Base-by-base conservation (phyloP, 2,113 vertebrate genomes). In the Poeciliopsis retropinna region DNA sequence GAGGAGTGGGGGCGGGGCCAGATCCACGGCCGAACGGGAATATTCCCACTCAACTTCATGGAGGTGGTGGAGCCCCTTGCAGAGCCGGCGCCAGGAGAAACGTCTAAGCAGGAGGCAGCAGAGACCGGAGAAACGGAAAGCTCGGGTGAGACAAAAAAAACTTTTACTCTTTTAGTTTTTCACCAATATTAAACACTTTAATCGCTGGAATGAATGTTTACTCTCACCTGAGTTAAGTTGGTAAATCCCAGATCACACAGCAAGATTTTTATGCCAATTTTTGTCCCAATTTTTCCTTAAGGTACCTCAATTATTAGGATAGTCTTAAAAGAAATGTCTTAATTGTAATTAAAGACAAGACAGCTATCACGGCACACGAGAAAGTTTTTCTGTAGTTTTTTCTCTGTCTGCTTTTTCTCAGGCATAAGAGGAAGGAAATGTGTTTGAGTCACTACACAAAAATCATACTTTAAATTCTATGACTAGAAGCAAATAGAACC, bases 1-100 rank as follows among this genome's bases (percentile, higher is more conserved):
- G 93, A 95, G 29, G 95, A 97, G 47, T 98, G 97, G 97, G 97
- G 92, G 70, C 94, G 94, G 90, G 97, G 97, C 90, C 95, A 95
- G 65, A 93, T 97, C 72, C 92, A 89, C 87, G 95, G 94, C 54
- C 85, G 68, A 0, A 84, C 80, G 12, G 97, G 97, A 57, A 94
- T 96, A 72, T 97, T 97, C 72, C 97, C 97, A 5, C 91, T 98
- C 72, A 95, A 92, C 85, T 96, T 97, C 32, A 93, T 95, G 3
- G 94, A 96, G 80, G 76, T 96, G 54, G 28, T 95, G 76, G 95
- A 97, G 91, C 87, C 85, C 25, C 87, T 74, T 6, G 57, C 80
- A 1, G 25, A 1, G 2, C 31, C 39, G 12, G 4, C 5, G 32
- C 1, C 62, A 37, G 65, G 78, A 25, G 34, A 71, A 0, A 37